Evolutionary conservation across 1,140 invertebrate species (phyloP), one percentile per base, ranked within the genome.

Genomic region (Odontomachus brunneus): DNA sequence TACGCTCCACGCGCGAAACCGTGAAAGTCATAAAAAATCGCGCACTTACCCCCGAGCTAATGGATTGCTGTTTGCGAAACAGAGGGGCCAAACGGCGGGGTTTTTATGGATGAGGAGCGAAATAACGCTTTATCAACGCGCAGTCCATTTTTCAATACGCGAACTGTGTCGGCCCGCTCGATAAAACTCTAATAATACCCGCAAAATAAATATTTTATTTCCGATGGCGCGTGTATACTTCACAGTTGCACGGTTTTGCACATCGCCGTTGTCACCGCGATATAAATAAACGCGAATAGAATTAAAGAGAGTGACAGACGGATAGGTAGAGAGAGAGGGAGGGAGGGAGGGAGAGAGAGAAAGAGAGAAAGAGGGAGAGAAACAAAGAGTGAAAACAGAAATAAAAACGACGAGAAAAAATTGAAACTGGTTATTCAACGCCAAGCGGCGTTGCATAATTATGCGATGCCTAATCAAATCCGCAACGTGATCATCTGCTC

Each of bases 161-260:
- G 9, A 49, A 76, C 29, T 53, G 49, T 73, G 14, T 59, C 53
- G 19, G n/a, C n/a, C 15, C n/a, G n/a, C 11, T 57, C 51, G 53
- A 57, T 57, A 72, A 73, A 73, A 59, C 19, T n/a, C n/a, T 59
- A 73, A 73, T 73, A 73, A 73, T 59, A 73, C 15, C n/a, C 17
- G 19, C 22, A 72, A 72, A 72, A 72, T 44, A 57, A 72, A 72
- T 72, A 17, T 72, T 73, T 73, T 38, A 73, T 44, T 17, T n/a
- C 15, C 11, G 69, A 57, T 51, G 7, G 33, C 53, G 53, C 49
- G 66, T n/a, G 26, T n/a, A 33, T 12, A 12, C 59, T 57, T 57
- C 24, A 19, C 15, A 29, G 29, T 59, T 19, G 33, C 11, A 33
- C 53, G 44, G 22, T 59, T 73, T 44, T 44, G 53, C 33, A 73